Evolutionary conservation across 1,140 invertebrate species (phyloP), one percentile per base, ranked within the genome.

Genomic region (Eubasilissa regina): DNA sequence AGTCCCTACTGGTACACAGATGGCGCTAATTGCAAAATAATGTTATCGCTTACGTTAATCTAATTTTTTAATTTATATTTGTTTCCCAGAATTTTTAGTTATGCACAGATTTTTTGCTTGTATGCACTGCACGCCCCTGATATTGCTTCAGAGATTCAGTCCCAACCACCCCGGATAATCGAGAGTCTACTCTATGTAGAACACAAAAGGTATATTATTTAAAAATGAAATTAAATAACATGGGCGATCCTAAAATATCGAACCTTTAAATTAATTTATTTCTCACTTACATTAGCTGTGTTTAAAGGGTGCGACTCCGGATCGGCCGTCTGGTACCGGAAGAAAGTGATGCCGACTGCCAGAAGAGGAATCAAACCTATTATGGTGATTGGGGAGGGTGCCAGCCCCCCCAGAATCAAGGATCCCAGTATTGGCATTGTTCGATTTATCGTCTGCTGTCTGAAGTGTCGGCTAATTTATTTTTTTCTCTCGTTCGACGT

Each of bases 221-320:
- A 51, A 51, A 1, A 51, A 15, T 15, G n/a, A 51, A 51, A 51
- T 13, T 3, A 51, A 51, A 51, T 51, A 51, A 13, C 3, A 51
- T 3, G 13, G 7, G 47, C 13, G 13, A 48, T 48, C 7, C 7
- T 48, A 48, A 9, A 48, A 48, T 9, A 48, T 13, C 47, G 47
- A 13, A 9, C 47, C 13, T 73, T 75, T 10, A 75, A 77, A 10
- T 64, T 13, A n/a, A n/a, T n/a, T n/a, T 35, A 6, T 19, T 17
- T 4, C 25, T 6, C 80, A 91, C 91, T 91, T 89, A 95, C 95
- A 89, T 92, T 87, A 85, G 87, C 89, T 56, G 91, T 89, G 85
- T 96, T 92, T 75, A 91, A 90, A 17, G 94, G 92, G 85, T 93
- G 93, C 25, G 93, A 93, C 86, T 97, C 95, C 64, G 95, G 95